Percentiles rank a stretch among this genome's conserved stretches.
Conservation (phyloP, 2,113 vertebrate genomes). For the Nannobrachium achirus region DNA sequence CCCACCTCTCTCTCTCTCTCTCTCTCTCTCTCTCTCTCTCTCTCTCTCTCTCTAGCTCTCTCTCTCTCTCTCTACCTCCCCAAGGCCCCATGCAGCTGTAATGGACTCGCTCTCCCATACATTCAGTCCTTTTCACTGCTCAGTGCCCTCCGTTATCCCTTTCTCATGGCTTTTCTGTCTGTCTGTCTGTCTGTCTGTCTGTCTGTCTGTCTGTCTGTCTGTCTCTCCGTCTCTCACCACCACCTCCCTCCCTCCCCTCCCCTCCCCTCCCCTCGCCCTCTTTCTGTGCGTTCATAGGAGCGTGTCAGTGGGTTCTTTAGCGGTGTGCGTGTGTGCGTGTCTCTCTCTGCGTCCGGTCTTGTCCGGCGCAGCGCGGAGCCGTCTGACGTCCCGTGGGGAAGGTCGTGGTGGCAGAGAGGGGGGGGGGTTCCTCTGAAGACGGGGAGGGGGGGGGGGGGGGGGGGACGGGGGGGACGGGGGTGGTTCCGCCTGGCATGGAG, state of each 20-base stretch:
- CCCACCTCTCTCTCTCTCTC: constrained; percentile 52
- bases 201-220: background rate
- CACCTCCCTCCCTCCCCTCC: constrained; percentile 2
- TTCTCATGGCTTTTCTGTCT: constrained; percentile 23
- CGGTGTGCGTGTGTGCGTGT: constrained; percentile 44
- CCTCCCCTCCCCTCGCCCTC: constrained; percentile 16
- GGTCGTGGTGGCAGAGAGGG: constrained; percentile 39
- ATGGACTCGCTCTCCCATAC: constrained; percentile 74
- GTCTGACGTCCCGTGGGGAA: constrained; percentile 58
- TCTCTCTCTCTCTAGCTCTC: constrained; percentile 5
- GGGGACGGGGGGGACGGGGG: too few relatives aligned
- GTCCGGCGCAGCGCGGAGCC: constrained; percentile 53
- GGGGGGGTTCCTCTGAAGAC: constrained; percentile 29
- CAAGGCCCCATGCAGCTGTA: constrained; percentile 62
- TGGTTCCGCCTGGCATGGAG: background rate
- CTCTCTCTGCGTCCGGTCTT: constrained; percentile 67
- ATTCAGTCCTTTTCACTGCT: constrained; percentile 70
- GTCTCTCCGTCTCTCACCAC: constrained; percentile 48
- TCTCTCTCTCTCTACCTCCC: constrained; percentile 17
- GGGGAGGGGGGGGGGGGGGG: too few relatives aligned
- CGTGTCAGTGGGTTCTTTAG: constrained; percentile 51
- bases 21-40: constrained; percentile 55
- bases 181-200: constrained; percentile 10
- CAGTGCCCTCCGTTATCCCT: constrained; percentile 65
- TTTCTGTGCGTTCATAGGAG: constrained; percentile 58